Conservation (phyloP, 2,888 invertebrate species). For the Orchesellides sinensis region DNA sequence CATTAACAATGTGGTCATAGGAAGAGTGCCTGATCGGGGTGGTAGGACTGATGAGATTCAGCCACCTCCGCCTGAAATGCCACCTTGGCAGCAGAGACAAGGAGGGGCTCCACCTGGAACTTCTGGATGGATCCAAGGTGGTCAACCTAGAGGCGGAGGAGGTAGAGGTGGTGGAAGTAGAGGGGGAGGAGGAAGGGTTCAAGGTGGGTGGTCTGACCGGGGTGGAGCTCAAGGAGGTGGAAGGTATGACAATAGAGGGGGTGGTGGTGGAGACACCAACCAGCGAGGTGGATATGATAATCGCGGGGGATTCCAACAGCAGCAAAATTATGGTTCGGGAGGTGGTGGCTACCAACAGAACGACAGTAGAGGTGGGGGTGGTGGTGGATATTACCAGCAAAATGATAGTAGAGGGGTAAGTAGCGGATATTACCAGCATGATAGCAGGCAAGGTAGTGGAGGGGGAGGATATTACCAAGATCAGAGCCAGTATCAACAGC, state of each 20-base stretch:
- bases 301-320: slow-evolving; percentile 43
- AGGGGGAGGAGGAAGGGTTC: slow-evolving; percentile 74
- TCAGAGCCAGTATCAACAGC: slow-evolving; percentile 10
- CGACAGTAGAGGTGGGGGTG: slow-evolving; percentile 22
- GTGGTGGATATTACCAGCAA: slow-evolving; percentile 35
- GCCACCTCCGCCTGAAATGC: slow-evolving; percentile 98
- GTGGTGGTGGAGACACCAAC: too few species aligned
- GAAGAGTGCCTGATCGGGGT: slow-evolving; percentile 91
- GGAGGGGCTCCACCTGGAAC: slow-evolving; percentile 75
- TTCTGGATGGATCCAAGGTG: slow-evolving; percentile 70
- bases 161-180: slow-evolving; percentile 74
- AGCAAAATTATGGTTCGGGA: background rate
- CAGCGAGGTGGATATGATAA: slow-evolving; percentile 68
- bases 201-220: slow-evolving; percentile 66
- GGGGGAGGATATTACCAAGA: too few species aligned
- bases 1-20: slow-evolving; percentile 93
- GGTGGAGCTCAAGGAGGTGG: slow-evolving; percentile 74
- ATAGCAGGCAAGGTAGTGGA: slow-evolving; percentile 7
- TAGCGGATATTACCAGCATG: slow-evolving; percentile 39
- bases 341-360: slow-evolving; percentile 69
- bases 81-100: slow-evolving; percentile 88
- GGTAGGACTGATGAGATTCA: slow-evolving; percentile 94
- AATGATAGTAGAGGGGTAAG: slow-evolving; percentile 18
- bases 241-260: slow-evolving; percentile 74
- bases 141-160: slow-evolving; percentile 76